phyloP scores from a whole-genome alignment of 2,888 invertebrate species.

The Podotricha telesiphe region DNA sequence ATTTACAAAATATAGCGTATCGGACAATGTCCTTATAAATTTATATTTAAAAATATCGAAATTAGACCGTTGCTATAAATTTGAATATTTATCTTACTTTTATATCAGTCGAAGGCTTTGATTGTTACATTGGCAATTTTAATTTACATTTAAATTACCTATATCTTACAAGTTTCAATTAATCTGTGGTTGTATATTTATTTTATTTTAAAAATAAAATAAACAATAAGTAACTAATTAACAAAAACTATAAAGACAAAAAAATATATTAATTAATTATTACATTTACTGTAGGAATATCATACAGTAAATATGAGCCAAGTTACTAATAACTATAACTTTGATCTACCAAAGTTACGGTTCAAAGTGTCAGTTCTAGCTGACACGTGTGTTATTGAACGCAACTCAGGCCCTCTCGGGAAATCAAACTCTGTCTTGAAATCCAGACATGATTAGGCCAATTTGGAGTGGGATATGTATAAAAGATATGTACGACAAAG shows the following conservation, averaged over 20 bases:
- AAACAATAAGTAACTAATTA: no score
- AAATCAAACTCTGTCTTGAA: conserved; percentile 49
- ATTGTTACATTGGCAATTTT: no score
- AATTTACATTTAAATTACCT: no score
- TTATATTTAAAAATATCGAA: background rate
- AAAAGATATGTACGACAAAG: conserved; percentile 28
- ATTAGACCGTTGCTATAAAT: no score
- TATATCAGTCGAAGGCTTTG: no score
- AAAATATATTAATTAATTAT: no score
- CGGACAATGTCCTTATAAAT: conserved; percentile 22
- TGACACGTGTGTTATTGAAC: conserved; percentile 36
- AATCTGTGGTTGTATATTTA: no score
- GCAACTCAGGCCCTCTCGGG: conserved; percentile 39
- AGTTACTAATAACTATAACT: conserved; percentile 37
- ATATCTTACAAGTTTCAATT: no score
- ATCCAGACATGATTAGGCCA: conserved; percentile 47
- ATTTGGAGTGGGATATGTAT: conserved; percentile 41
- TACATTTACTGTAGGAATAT: no score
- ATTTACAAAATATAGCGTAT: conserved; percentile 28
- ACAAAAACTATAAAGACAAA: no score
- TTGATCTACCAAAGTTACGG: conserved; percentile 7
- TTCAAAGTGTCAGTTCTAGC: background rate
- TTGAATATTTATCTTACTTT: no score
- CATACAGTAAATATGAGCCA: conserved; percentile 19
- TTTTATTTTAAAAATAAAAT: no score